Evolutionary conservation across 2,888 invertebrate genomes (phyloP).

Genomic region (Eupithecia abbreviata): DNA sequence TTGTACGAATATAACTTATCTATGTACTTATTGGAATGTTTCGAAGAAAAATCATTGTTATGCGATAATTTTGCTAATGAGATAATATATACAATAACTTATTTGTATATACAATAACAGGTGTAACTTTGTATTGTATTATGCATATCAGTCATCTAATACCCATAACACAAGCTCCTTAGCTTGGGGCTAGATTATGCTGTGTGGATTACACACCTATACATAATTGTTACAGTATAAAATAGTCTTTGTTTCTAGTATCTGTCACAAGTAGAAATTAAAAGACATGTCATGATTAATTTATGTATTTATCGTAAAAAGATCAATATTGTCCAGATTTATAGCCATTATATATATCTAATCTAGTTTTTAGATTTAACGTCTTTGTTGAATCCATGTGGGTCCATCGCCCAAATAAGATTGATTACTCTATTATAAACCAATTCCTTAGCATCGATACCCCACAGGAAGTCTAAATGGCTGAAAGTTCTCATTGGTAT

Average conservation of each 20-base stretch:
- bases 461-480: slow-evolving; percentile 89
- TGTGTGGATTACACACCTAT: no score
- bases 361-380: background rate
- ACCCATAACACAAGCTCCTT: no score
- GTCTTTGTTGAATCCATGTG: background rate
- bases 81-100: no score
- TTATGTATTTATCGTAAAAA: background rate
- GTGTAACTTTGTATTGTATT: no score
- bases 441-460: slow-evolving; percentile 82
- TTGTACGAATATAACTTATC: no score
- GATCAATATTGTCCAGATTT: background rate
- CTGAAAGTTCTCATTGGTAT: slow-evolving; percentile 84
- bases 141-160: no score
- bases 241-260: background rate
- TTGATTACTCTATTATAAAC: slow-evolving; percentile 84
- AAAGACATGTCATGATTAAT: background rate
- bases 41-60: no score
- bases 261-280: background rate
- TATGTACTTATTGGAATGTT: no score
- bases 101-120: no score
- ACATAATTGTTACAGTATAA: no score
- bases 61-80: no score
- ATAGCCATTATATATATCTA: background rate
- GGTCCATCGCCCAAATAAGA: slow-evolving; percentile 74
- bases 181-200: no score